phyloP scores from a whole-genome alignment of 2,113 vertebrate species.

The Stegastes partitus region DNA sequence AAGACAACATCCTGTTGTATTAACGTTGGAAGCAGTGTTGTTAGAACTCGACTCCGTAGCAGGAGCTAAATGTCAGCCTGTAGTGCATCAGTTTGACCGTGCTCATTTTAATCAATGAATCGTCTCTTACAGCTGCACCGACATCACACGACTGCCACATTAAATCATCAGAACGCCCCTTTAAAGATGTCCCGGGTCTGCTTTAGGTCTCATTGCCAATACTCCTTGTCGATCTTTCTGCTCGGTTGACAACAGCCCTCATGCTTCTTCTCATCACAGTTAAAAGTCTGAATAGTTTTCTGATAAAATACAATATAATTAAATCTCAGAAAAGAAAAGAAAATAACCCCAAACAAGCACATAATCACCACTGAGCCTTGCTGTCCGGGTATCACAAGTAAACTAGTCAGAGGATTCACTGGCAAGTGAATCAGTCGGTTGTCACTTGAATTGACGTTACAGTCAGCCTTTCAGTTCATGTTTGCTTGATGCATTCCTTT shows the following conservation, averaged over 20 bases:
- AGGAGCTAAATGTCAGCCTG: no score
- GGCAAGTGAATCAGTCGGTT: constrained; percentile 27
- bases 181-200: not conserved
- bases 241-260: not conserved
- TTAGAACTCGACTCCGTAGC: no score
- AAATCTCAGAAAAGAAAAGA: constrained; percentile 14
- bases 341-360: no score
- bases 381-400: not conserved
- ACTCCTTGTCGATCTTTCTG: not conserved
- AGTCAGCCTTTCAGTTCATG: constrained; percentile 34
- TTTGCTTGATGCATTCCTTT: constrained; percentile 36
- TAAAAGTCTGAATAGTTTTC: constrained; percentile 10
- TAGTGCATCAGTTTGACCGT: no score
- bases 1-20: no score
- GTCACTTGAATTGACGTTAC: constrained; percentile 18
- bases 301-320: constrained; percentile 12
- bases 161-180: not conserved
- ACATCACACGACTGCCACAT: no score
- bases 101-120: no score
- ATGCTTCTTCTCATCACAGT: not conserved
- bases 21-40: no score
- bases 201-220: not conserved
- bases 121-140: no score
- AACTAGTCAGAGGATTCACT: constrained; percentile 7
- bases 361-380: not conserved